A percentile compares a stretch with the other conserved stretches of the same genome.
Evolutionary conservation across 2,797 vertebrate species (phyloP).

Genomic region (Malacoraja senta): DNA sequence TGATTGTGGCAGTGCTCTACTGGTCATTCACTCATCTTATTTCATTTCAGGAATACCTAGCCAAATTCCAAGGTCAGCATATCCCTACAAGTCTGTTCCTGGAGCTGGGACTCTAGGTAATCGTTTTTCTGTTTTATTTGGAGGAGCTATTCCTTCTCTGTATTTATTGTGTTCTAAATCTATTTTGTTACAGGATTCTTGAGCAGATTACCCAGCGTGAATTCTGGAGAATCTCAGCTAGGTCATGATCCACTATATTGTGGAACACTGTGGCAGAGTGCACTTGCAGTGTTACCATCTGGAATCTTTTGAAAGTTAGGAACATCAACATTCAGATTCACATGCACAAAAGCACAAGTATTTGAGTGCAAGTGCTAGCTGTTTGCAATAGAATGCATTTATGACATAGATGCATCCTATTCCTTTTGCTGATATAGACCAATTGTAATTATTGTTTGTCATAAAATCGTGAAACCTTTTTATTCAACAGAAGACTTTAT

Average conservation of each 20-base stretch:
- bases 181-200: neutral
- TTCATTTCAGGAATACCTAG: slow-evolving; percentile 27
- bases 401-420: neutral
- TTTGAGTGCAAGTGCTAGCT: too few species aligned
- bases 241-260: too few species aligned
- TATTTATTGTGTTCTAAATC: neutral
- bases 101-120: slow-evolving; percentile 30
- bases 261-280: too few species aligned
- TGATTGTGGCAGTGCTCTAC: neutral
- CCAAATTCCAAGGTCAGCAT: neutral
- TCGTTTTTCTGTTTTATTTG: neutral
- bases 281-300: too few species aligned
- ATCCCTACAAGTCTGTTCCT: neutral
- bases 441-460: neutral
- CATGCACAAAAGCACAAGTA: too few species aligned
- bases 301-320: too few species aligned
- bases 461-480: neutral
- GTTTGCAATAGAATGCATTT: too few species aligned
- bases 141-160: neutral
- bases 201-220: too few species aligned
- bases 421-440: neutral
- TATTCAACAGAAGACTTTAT: neutral
- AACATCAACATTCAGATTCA: too few species aligned
- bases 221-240: too few species aligned
- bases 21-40: neutral